Percentiles rank a stretch among this genome's conserved stretches.
phyloP scores from a whole-genome alignment of 2,888 invertebrate species.

The Strigamia crassipes region DNA sequence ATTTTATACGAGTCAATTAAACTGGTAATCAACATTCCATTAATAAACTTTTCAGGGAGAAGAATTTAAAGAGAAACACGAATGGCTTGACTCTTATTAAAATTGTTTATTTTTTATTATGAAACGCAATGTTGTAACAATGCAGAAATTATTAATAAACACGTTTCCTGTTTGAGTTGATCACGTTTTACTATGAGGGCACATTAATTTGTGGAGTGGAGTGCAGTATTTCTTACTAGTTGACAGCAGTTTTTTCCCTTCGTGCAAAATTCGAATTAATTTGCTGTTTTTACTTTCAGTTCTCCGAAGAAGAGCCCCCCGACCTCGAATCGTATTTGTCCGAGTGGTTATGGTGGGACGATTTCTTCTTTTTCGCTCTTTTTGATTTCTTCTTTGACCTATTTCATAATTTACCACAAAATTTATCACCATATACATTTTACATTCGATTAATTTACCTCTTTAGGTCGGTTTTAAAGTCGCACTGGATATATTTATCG shows the following conservation, averaged over 20 bases:
- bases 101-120: slow-evolving; percentile 21
- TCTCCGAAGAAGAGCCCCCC: background rate
- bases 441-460: background rate
- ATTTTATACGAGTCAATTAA: background rate
- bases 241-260: slow-evolving; percentile 8
- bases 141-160: background rate
- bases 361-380: background rate
- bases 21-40: background rate
- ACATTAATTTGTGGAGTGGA: slow-evolving; percentile 10
- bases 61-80: background rate
- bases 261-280: background rate
- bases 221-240: background rate
- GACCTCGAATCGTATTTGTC: background rate
- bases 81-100: background rate
- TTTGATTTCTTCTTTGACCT: background rate
- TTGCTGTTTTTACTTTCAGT: background rate
- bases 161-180: background rate
- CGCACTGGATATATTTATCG: background rate
- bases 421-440: too few relatives aligned
- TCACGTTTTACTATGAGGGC: background rate
- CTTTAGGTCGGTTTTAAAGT: background rate
- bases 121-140: background rate
- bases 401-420: background rate
- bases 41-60: background rate
- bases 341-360: background rate